These are phyloP conservation scores for Malurus cyaneus DNA, from an alignment of 2,113 vertebrate genomes.

Conservation along the genomic window DNA sequence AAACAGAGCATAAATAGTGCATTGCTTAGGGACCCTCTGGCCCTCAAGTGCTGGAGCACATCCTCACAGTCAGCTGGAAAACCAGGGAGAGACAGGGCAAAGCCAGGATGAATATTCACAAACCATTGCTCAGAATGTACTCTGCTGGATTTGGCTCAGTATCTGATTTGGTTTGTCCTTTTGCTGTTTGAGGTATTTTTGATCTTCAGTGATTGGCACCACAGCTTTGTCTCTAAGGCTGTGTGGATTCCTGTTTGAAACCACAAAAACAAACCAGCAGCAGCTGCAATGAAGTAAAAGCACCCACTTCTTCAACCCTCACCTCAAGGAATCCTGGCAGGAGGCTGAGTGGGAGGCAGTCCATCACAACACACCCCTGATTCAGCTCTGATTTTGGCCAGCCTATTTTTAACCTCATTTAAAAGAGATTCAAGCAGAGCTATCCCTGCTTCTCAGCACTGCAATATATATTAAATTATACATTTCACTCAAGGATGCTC, in stretches of 20 bases:
- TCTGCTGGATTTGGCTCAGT: not conserved
- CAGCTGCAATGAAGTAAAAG: not conserved
- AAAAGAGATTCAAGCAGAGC: not conserved
- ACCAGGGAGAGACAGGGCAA: not conserved
- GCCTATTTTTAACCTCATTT: not conserved
- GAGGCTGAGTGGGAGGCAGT: not conserved
- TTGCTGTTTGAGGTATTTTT: not conserved
- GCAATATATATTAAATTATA: not conserved
- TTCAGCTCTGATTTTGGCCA: not conserved
- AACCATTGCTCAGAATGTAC: not conserved
- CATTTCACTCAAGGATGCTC: not conserved
- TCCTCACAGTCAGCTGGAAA: not conserved
- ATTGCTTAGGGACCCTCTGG: not conserved
- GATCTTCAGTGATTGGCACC: not conserved
- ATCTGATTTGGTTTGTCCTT: not conserved
- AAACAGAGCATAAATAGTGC: not conserved
- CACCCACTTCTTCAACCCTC: not conserved
- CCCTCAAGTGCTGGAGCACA: not conserved
- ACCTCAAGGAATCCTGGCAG: not conserved
- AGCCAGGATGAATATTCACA: not conserved
- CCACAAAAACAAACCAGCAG: not conserved
- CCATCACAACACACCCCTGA: not conserved
- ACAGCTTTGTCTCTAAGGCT: not conserved
- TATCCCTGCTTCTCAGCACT: not conserved
- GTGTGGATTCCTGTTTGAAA: not conserved